phyloP scores from a whole-genome alignment of 2,113 vertebrate genomes.

The Oxygymnocypris stewartii region DNA sequence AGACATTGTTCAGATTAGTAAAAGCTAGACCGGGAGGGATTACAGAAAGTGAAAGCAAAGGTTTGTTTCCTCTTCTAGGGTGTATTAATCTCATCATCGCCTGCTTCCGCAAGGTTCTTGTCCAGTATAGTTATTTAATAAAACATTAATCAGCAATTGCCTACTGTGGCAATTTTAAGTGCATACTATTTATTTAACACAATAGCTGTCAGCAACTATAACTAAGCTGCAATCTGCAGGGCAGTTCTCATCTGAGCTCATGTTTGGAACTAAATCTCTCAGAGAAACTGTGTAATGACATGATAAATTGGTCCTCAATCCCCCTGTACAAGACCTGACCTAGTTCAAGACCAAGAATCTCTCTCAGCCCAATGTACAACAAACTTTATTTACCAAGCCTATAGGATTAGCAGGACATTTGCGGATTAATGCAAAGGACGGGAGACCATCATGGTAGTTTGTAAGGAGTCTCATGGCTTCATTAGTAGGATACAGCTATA shows the following conservation, averaged over 20 bases:
- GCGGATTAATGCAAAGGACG: slow-evolving; percentile 64
- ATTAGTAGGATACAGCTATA: slow-evolving; percentile 2
- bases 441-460: slow-evolving; percentile 56
- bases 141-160: neutral
- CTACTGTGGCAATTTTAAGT: neutral
- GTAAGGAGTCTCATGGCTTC: slow-evolving; percentile 44
- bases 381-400: slow-evolving; percentile 59
- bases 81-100: neutral
- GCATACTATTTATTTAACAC: slow-evolving; percentile 1
- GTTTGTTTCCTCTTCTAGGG: neutral
- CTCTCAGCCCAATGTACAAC: slow-evolving; percentile 39
- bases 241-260: slow-evolving; percentile 46
- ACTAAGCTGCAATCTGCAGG: slow-evolving; percentile 28
- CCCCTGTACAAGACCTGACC: slow-evolving; percentile 62
- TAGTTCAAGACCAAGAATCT: slow-evolving; percentile 60
- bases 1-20: no score
- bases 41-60: no score
- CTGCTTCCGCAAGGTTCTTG: neutral
- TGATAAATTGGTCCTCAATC: slow-evolving; percentile 60
- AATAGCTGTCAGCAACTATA: slow-evolving; percentile 13
- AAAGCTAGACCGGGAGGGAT: no score
- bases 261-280: slow-evolving; percentile 50
- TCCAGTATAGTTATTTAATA: neutral
- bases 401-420: slow-evolving; percentile 65
- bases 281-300: slow-evolving; percentile 51